Conservation (phyloP, 2,797 vertebrate genomes). For the Cercopithecus hamlyni region DNA sequence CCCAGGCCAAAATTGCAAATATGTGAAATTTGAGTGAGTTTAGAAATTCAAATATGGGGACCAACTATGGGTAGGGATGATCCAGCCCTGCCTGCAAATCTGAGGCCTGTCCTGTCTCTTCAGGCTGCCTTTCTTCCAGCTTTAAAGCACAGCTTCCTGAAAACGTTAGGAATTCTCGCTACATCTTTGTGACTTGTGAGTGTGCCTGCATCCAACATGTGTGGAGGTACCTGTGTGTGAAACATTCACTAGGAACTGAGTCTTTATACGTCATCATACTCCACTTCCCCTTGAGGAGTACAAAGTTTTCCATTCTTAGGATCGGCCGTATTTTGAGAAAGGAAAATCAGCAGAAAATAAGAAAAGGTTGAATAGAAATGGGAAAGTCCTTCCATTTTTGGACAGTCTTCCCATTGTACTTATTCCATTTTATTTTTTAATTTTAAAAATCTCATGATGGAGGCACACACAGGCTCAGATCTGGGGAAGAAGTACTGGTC, state of each 20-base stretch:
- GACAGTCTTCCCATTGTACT: neutral
- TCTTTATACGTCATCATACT: neutral
- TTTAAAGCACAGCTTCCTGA: neutral
- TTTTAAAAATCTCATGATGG: neutral
- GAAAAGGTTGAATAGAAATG: neutral
- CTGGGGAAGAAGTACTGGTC: neutral
- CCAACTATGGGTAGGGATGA: neutral
- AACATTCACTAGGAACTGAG: neutral
- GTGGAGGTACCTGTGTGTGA: neutral
- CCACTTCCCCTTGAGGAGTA: neutral
- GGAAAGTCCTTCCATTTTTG: neutral
- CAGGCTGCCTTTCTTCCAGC: neutral
- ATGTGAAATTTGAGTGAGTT: neutral
- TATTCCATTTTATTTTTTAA: neutral
- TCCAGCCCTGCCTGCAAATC: neutral
- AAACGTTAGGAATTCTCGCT: neutral
- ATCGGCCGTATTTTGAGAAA: neutral
- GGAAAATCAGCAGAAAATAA: conserved; percentile 13
- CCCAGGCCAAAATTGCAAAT: neutral
- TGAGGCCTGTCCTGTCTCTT: neutral
- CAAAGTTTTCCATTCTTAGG: neutral
- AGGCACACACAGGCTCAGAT: neutral
- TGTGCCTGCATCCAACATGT: neutral
- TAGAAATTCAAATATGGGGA: neutral
- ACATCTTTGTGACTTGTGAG: neutral